Evolutionary conservation across 1,140 invertebrate genomes (phyloP), one percentile per base, ranked within the genome.

Genomic region (Bombus waltoni): DNA sequence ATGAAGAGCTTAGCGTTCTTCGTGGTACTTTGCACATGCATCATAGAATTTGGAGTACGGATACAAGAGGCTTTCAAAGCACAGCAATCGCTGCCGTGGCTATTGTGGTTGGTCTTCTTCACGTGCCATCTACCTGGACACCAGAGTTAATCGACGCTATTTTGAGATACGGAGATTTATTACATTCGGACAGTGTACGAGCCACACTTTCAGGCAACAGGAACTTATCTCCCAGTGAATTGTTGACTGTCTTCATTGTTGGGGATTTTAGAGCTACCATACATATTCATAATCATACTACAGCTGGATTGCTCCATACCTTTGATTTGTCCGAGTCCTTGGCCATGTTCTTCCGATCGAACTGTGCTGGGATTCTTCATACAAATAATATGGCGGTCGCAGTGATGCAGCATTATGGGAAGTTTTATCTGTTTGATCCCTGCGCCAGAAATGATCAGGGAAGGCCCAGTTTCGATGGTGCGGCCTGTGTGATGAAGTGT

Each of bases 351-450:
- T 93, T 92, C 38, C 86, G 86, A 13, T 87, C 87, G 5, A 90
- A 91, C n/a, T 87, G 88, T 35, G 71, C 88, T 2, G 91, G 91
- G 0, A 91, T 93, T 28, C 87, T 93, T 44, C 91, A 91, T 53
- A 90, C 90, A 1, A 65, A 72, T 10, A 92, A 93, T 57, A 68
- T 92, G 28, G 90, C 93, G 0, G 89, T 93, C 13, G 91, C 93
- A 0, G 91, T 94, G 11, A 92, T 94, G 90, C 89, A 94, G 38
- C 92, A 94, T 44, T 94, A 92, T 70, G 90, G 92, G 1, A 92
- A 92, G 53, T 95, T 92, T 42, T 95, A 94, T 65, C 42, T 94
- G 10, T 91, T 95, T 40, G 93, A 95, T 76, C 89, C 94, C 0
- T 88, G 86, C 32, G 82, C 90, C 11, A 89, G 91, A n/a, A 89